phyloP scores from a whole-genome alignment of 2,797 vertebrate species.

The Dendrocincla tyrannina region DNA sequence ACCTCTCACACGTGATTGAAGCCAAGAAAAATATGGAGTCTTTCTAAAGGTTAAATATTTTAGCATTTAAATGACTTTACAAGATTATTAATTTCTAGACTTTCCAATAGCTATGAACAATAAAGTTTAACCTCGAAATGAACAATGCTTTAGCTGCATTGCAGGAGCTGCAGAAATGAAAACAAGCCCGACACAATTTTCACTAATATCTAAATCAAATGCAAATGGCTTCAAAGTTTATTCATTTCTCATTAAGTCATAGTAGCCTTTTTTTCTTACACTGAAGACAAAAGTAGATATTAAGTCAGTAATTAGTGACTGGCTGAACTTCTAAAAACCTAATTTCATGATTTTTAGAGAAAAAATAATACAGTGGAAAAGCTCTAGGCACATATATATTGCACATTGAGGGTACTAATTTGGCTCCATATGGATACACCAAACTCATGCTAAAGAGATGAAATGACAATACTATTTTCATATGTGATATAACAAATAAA shows the following conservation, averaged over 20 bases:
- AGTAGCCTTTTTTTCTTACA: not conserved
- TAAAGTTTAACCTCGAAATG: slow-evolving; percentile 51
- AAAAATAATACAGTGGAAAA: not conserved
- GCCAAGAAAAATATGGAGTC: slow-evolving; percentile 43
- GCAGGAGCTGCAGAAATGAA: not conserved
- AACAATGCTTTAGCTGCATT: slow-evolving; percentile 36
- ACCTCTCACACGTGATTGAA: slow-evolving; percentile 20
- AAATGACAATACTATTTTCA: not conserved
- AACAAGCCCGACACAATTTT: not conserved
- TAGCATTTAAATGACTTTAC: slow-evolving; percentile 57
- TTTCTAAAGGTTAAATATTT: slow-evolving; percentile 64
- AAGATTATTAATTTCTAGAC: slow-evolving; percentile 60
- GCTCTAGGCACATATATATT: fast-evolving
- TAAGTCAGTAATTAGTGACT: not conserved
- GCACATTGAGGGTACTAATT: not conserved
- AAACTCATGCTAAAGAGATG: not conserved
- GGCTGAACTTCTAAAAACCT: not conserved
- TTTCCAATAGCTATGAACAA: slow-evolving; percentile 21
- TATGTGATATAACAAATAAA: not conserved
- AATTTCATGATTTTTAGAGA: not conserved
- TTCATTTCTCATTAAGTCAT: not conserved
- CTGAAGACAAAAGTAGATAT: not conserved
- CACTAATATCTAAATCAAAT: not conserved
- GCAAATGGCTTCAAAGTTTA: not conserved
- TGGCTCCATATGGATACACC: not conserved